These are phyloP conservation scores for Tychaedon coryphoeus DNA, from an alignment of 2,113 vertebrate species.

Conservation along the genomic window DNA sequence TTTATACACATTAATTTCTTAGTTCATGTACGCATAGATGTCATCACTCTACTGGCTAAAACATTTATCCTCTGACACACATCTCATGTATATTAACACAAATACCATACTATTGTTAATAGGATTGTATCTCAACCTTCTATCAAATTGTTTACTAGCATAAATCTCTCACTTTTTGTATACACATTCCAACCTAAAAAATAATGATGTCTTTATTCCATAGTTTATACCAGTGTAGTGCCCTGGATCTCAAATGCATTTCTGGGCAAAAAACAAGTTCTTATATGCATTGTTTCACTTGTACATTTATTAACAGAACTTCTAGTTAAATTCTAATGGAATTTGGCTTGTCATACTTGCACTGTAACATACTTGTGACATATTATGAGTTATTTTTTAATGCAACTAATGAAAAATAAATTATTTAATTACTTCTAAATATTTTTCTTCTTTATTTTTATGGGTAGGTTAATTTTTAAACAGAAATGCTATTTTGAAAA, in stretches of 20 bases:
- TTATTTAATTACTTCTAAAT: neutral
- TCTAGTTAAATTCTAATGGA: neutral
- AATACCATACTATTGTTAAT: neutral
- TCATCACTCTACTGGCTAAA: neutral
- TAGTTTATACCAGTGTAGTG: neutral
- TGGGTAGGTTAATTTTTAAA: neutral
- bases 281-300: neutral
- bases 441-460: neutral
- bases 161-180: neutral
- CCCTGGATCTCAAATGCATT: neutral
- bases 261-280: neutral
- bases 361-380: neutral
- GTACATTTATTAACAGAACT: neutral
- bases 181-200: neutral
- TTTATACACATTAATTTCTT: neutral
- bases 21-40: fast-evolving
- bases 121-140: neutral
- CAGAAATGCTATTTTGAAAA: neutral
- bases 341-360: neutral
- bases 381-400: neutral
- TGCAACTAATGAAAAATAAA: neutral
- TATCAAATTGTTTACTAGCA: neutral
- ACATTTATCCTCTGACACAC: neutral
- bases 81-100: neutral
- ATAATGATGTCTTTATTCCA: neutral